phyloP scores from a whole-genome alignment of 2,888 invertebrate genomes.

The Campoplex nolae region DNA sequence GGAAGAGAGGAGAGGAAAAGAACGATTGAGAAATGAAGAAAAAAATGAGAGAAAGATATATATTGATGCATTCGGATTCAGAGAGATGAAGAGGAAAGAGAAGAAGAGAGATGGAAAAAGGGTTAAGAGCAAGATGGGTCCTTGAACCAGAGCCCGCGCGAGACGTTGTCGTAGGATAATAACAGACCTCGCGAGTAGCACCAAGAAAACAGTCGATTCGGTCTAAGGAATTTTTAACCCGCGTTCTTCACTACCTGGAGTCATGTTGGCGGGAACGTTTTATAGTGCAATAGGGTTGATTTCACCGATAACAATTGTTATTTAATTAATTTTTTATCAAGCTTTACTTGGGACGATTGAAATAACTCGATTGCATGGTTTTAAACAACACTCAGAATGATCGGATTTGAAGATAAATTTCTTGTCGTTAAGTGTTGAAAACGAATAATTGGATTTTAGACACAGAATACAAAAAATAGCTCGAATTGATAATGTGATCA shows the following conservation, averaged over 20 bases:
- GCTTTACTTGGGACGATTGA: neutral
- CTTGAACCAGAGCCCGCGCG: constrained; percentile 69
- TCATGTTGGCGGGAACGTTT: neutral
- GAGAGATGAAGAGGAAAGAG: neutral
- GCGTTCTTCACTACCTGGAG: no score
- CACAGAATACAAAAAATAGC: no score
- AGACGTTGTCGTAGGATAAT: constrained; percentile 66
- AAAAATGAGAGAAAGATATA: neutral
- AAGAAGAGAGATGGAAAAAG: constrained; percentile 43
- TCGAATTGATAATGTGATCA: no score
- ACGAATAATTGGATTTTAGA: no score
- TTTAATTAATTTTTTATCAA: neutral
- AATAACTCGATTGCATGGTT: no score
- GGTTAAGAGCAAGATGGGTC: constrained; percentile 63
- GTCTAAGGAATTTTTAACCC: constrained; percentile 43
- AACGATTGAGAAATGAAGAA: neutral
- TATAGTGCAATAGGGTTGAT: neutral
- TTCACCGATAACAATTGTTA: neutral
- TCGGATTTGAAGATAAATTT: no score
- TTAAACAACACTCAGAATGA: no score
- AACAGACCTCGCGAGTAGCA: neutral
- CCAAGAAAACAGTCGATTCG: constrained; percentile 34
- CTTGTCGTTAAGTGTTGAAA: no score
- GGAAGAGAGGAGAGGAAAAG: constrained; percentile 2
- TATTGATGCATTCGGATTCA: constrained; percentile 17